Evolutionary conservation across 2,113 vertebrate species (phyloP), one percentile per base, ranked within the genome.

Genomic region (Petrocephalus microphthalmus): DNA sequence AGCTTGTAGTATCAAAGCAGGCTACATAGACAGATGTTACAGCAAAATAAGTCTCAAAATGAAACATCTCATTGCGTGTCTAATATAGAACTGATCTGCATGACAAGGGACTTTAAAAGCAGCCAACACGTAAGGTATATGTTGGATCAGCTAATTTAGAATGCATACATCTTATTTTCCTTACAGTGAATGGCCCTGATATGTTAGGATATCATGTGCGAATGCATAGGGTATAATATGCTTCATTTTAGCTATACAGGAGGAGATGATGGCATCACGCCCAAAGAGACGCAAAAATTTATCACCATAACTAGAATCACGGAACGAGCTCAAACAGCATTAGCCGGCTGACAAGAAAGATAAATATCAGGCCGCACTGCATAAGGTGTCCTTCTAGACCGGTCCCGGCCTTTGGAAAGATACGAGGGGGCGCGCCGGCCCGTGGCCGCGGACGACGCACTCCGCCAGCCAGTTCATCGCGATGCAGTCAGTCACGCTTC

Each of bases 261-360:
- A 54, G 84, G 17, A 25, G 7, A 85, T 54, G 49, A 51, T 49
- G 53, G 84, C 25, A 54, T 85, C 49, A 13, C 22, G 51, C 5
- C 25, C 10, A 85, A 17, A 85, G 51, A 54, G 84, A 33, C 20
- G 88, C 0, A 89, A 90, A 94, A 95, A 94, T 96, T 94, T 94
- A 95, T 95, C 95, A 95, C 93, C 91, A 94, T 95, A 95, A 96
- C 93, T 92, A 93, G 93, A 94, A 95, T 91, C 93, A 94, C 91
- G 91, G 92, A 93, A 93, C 17, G 37, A 92, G 91, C 92, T 95
- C 94, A 94, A 94, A 92, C 89, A 49, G 64, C 89, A 90, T 92
- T 92, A 94, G 90, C 89, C 91, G 92, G 42, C 67, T 95, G 94
- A 95, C 94, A 94, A 92, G 84, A 90, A 89, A 94, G 94, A 94